Evolutionary conservation across 2,888 invertebrate species (phyloP), one percentile per base, ranked within the genome.

Genomic region (Hesperia comma): DNA sequence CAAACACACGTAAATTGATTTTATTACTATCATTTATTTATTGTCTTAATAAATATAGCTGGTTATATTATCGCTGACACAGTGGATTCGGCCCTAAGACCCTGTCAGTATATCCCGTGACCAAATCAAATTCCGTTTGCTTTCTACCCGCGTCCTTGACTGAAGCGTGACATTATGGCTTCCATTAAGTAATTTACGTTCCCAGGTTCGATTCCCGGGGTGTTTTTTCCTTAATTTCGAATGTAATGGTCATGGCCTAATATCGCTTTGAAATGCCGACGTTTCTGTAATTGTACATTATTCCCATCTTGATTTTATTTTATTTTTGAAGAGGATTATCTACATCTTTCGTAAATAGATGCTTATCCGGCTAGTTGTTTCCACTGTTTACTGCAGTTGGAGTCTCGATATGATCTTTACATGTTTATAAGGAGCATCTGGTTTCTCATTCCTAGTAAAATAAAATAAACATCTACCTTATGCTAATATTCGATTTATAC

Each of bases 71-170:
- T 49, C 8, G 37, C 56, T 56, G 5, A 4, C 3, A 6, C 21
- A 19, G 37, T 62, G 43, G 15, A 17, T 14, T 3, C n/a, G 5
- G 15, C 32, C 37, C n/a, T 56, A 61, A 26, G 5, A 33, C n/a
- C 26, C 19, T 40, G 49, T 49, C 33, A 40, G 54, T 61, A 54
- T 32, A 37, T 69, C 56, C 57, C 54, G 71, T 75, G 76, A 74
- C 73, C 79, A 70, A 74, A 72, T 77, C 82, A 63, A 77, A 82
- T 83, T 77, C 67, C 70, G 75, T 82, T 80, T 77, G 77, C 84
- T 84, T 82, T 84, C 80, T 79, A 79, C 69, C 61, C 37, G 64
- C 74, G 77, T 79, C 82, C 81, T 81, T 80, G 78, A 71, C 43
- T 33, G 40, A 61, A 70, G 69, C 76, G 79, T 79, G 81, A 79